Base-by-base conservation (phyloP, 2,888 invertebrate species). In the Erebia aethiops region DNA sequence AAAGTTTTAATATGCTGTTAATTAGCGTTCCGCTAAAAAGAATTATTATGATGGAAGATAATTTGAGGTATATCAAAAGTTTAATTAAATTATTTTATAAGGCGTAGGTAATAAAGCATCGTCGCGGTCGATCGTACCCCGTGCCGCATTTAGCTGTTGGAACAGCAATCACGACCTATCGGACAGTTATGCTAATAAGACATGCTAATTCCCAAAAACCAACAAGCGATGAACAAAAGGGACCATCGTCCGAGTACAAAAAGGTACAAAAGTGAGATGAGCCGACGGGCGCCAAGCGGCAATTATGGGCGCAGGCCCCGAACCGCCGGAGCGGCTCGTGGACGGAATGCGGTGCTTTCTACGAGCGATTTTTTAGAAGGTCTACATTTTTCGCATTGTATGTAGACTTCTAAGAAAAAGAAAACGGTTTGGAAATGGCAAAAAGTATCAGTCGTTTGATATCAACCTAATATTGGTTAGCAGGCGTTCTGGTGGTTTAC, bases 151-250 rank as follows among this genome's bases (percentile, higher is more conserved):
- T 58, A 87, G 84, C 87, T 83, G 90, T 88, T 89, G 87, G 89
- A 89, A 90, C 88, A 88, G 85, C 88, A 89, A 92, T 91, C 88
- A 83, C 76, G 81, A 83, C 80, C 87, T 91, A 92, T 91, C 91
- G 84, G 86, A 86, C 89, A 87, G 90, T 87, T 90, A 93, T 90
- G 92, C 88, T 92, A 92, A 93, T 91, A 92, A 92, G 93, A 92
- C 93, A 91, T 90, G 91, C 93, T 93, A 93, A 93, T 93, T 92
- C 87, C 88, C 86, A 67, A 92, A 93, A 93, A 93, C 91, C 93
- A 93, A 93, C 93, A 93, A 89, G 87, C 87, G 81, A 79, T 74
- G 83, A 83, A 82, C 82, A 85, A 87, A 88, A 87, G 83, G 84
- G 80, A 81, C 81, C 82, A 84, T 80, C 81, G 82, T 80, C 79